A percentile compares a stretch with the other conserved stretches of the same genome.
Evolutionary conservation across 2,113 vertebrate genomes (phyloP).

Genomic region (Pagrus major): DNA sequence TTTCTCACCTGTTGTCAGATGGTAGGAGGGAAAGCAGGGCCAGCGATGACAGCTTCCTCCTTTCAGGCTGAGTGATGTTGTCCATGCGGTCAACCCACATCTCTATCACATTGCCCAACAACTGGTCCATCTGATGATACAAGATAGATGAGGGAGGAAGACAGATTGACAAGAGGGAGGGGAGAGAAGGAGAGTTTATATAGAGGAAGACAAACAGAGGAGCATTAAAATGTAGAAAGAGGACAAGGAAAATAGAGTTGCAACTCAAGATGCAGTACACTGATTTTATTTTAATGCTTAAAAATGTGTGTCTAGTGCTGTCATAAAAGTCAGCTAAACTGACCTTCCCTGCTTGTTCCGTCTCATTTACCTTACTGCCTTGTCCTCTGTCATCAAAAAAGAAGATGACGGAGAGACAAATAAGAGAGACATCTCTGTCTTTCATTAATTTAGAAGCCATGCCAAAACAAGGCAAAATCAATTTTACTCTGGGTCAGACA

Average conservation of each 20-base stretch:
- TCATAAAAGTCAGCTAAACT: slow-evolving; percentile 17
- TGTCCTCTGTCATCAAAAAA: slow-evolving; percentile 11
- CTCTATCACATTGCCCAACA: slow-evolving; percentile 94
- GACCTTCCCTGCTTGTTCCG: slow-evolving; percentile 17
- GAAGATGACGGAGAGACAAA: background rate
- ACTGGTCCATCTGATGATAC: slow-evolving; percentile 87
- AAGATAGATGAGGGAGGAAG: background rate
- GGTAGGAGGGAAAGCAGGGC: slow-evolving; percentile 95
- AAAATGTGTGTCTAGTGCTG: background rate
- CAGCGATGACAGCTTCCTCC: slow-evolving; percentile 95
- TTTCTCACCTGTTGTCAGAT: slow-evolving; percentile 90
- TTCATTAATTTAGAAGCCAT: slow-evolving; percentile 37
- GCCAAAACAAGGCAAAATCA: slow-evolving; percentile 16
- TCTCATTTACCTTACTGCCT: slow-evolving; percentile 13
- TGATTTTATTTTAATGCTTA: slow-evolving; percentile 15
- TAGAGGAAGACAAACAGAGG: background rate
- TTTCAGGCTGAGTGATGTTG: slow-evolving; percentile 98
- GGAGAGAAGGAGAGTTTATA: slow-evolving; percentile 1
- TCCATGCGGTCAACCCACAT: slow-evolving; percentile 99
- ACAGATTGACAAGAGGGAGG: background rate
- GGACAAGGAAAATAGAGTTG: background rate
- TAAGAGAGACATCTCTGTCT: background rate
- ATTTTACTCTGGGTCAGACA: slow-evolving; percentile 13
- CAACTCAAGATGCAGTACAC: background rate
- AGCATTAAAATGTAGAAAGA: background rate